Base-by-base conservation (phyloP, 2,888 invertebrate species). In the Hipparchia semele region DNA sequence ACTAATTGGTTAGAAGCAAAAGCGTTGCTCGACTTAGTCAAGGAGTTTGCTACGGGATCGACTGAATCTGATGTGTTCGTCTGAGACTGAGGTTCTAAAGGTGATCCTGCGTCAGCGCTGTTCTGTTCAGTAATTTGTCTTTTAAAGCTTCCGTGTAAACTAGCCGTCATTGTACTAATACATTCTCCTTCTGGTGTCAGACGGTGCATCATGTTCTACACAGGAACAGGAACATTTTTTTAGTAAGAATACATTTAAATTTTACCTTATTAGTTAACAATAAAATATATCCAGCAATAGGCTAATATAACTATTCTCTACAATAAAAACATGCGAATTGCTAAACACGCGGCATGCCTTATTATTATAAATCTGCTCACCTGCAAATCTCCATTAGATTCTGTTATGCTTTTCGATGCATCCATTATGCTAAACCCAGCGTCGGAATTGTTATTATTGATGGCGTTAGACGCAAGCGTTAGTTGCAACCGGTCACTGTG, bases 181-280 rank as follows among this genome's bases (percentile, higher is more conserved):
- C 95, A 95, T 84, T 95, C 95, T 77, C 96, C 96, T 83, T 96
- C 96, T 66, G 96, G 96, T 74, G 96, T 96, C 88, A 96, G 94
- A 81, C 96, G 95, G 84, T 96, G 96, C 83, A 95, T 94, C 85
- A 96, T 95, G 77, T 95, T 96, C 93, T 95, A 95, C 84, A 93
- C 81, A 84, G 89, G 87, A 90, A 92, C 85, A 92, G 87, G 86
- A 91, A 90, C 80, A 83, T 82, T 79, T 82, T 83, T 81, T 78
- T 39, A 78, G 78, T 78, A 71, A 75, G 5, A 62, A 61, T 61
- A 69, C 61, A 53, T 23, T 53, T 61, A 5, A 69, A 71, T 73
- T 68, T 75, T 67, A 75, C 68, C 66, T 67, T 60, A 69, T 73
- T 72, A 72, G 69, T 77, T 75, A 69, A 70, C 51, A 72, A 77